Conservation (phyloP, 2,113 vertebrate species). For the Cygnus buccinator region DNA sequence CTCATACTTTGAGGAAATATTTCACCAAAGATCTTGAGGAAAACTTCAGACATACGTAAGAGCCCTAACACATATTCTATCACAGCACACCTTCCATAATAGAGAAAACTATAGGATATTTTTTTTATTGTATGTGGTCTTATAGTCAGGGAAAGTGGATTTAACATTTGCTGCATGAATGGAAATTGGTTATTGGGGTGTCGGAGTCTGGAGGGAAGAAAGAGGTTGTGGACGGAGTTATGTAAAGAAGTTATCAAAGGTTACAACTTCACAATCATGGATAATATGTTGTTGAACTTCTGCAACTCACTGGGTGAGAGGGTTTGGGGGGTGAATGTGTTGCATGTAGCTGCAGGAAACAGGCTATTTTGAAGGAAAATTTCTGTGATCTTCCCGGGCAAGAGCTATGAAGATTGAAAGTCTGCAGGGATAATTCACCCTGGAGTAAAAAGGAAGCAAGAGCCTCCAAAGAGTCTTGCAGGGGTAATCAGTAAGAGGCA, state of each 20-base stretch:
- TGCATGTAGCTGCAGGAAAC: constrained; percentile 32
- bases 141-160: background rate
- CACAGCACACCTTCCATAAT: background rate
- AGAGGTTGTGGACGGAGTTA: background rate
- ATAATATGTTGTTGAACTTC: background rate
- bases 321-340: background rate
- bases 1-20: background rate
- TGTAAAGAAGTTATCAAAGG: background rate
- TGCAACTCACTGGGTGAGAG: background rate
- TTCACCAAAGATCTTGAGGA: background rate
- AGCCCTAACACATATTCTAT: background rate
- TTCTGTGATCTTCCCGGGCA: constrained; percentile 21
- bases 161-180: background rate
- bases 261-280: background rate
- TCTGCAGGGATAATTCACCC: constrained; percentile 46
- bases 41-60: background rate
- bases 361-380: constrained; percentile 50
- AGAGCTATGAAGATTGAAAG: constrained; percentile 32
- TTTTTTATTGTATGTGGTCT: background rate
- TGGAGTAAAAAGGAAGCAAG: constrained; percentile 46
- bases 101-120: background rate
- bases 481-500: constrained; percentile 51
- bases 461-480: constrained; percentile 43
- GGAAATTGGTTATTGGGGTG: background rate
- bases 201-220: background rate